Evolutionary conservation across 2,113 vertebrate genomes (phyloP).

Genomic region (Cebidichthys violaceus): DNA sequence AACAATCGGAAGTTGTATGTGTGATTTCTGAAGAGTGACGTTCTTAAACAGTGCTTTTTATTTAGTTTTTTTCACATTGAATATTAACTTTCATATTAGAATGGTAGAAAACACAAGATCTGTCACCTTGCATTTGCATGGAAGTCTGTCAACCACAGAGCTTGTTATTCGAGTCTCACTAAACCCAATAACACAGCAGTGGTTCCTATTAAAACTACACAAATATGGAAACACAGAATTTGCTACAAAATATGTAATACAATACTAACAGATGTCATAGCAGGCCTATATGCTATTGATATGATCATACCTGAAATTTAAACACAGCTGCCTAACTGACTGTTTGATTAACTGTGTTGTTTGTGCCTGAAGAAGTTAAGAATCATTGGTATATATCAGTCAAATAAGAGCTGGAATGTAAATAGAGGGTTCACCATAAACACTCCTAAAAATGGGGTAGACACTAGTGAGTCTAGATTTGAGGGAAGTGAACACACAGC

Average conservation of each 20-base stretch:
- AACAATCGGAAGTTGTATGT: background rate
- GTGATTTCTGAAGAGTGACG: background rate
- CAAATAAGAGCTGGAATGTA: constrained; percentile 9
- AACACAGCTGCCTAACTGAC: background rate
- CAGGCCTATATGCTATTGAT: background rate
- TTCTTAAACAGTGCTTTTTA: too few species aligned
- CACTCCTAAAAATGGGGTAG: background rate
- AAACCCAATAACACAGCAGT: background rate
- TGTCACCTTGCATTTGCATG: background rate
- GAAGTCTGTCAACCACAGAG: background rate
- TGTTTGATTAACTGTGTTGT: background rate
- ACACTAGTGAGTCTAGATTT: background rate
- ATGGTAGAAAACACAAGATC: background rate
- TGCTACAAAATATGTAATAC: background rate
- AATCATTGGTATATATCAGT: background rate
- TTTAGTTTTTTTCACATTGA: background rate
- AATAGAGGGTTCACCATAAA: constrained; percentile 1
- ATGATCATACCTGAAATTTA: background rate
- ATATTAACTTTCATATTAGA: background rate
- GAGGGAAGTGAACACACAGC: background rate
- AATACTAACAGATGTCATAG: background rate
- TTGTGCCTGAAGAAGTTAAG: background rate
- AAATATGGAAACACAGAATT: background rate
- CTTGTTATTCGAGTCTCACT: background rate
- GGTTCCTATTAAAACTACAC: background rate